Evolutionary conservation across 2,797 vertebrate species (phyloP).

Genomic region (Sebastes minor): DNA sequence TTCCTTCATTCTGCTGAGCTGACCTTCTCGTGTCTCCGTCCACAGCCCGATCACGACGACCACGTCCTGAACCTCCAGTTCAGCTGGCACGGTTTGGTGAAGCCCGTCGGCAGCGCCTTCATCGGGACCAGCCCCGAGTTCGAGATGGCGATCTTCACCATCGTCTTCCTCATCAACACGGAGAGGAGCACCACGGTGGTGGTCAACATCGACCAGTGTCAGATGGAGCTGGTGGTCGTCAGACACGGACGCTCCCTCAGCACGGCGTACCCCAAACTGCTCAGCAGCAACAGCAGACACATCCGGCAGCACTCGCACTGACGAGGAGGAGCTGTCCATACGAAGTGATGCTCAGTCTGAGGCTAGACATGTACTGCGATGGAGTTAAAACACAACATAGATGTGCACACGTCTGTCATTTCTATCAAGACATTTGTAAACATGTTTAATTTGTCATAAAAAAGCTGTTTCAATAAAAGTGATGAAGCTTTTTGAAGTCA

Average conservation of each 20-base stretch:
- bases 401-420: neutral
- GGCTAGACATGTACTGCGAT: neutral
- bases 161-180: constrained; percentile 83
- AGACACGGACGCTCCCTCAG: constrained; percentile 82
- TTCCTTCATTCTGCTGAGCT: neutral
- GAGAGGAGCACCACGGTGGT: constrained; percentile 76
- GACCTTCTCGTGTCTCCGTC: neutral
- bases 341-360: neutral
- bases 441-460: neutral
- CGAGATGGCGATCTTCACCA: constrained; percentile 87
- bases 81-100: constrained; percentile 85
- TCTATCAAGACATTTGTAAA: neutral
- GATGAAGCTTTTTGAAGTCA: neutral
- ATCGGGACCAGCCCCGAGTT: constrained; percentile 89
- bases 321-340: neutral
- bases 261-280: constrained; percentile 87
- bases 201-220: constrained; percentile 84
- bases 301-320: constrained; percentile 30
- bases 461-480: neutral
- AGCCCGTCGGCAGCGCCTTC: constrained; percentile 84
- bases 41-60: constrained; percentile 86
- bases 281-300: constrained; percentile 80
- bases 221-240: constrained; percentile 83
- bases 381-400: neutral
- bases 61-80: constrained; percentile 90